Conservation (phyloP, 2,113 vertebrate species). For the Mastomys natalensis region DNA sequence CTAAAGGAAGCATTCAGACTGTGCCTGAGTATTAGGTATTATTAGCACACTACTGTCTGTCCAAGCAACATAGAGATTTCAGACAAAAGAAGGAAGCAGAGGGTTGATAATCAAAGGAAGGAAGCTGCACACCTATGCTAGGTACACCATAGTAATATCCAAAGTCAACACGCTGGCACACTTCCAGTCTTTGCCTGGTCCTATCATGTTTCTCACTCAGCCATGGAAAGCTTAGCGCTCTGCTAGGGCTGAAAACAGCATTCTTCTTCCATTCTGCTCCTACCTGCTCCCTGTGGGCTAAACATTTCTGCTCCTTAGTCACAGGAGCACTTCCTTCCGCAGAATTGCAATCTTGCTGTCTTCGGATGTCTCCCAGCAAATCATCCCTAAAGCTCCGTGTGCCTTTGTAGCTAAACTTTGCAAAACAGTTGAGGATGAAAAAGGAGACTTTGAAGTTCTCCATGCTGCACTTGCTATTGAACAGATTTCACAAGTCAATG, state of each 20-base stretch:
- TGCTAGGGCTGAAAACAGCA: neutral
- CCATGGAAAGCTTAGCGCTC: neutral
- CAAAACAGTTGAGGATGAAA: conserved; percentile 53
- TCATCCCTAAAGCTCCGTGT: conserved; percentile 58
- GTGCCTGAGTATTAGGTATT: neutral
- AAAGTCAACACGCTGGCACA: fast-evolving
- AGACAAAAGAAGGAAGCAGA: neutral
- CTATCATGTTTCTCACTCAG: neutral
- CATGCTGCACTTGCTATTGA: conserved; percentile 20
- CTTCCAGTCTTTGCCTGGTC: neutral
- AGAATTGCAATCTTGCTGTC: conserved; percentile 61
- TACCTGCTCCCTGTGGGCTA: conserved; percentile 73
- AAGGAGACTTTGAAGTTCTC: conserved; percentile 50
- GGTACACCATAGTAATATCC: neutral
- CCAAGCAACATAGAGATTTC: neutral
- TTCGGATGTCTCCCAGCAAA: conserved; percentile 61
- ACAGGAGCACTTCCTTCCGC: conserved; percentile 16
- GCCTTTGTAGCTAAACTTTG: conserved; percentile 64
- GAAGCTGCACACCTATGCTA: fast-evolving
- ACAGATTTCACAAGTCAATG: conserved; percentile 12
- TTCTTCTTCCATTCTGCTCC: conserved; percentile 63
- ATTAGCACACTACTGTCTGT: neutral
- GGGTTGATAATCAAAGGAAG: neutral
- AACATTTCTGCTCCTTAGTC: conserved; percentile 62
- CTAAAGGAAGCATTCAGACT: conserved; percentile 7